These are phyloP conservation scores for Physeter macrocephalus DNA, from an alignment of 2,113 vertebrate genomes.

Conservation along the genomic window DNA sequence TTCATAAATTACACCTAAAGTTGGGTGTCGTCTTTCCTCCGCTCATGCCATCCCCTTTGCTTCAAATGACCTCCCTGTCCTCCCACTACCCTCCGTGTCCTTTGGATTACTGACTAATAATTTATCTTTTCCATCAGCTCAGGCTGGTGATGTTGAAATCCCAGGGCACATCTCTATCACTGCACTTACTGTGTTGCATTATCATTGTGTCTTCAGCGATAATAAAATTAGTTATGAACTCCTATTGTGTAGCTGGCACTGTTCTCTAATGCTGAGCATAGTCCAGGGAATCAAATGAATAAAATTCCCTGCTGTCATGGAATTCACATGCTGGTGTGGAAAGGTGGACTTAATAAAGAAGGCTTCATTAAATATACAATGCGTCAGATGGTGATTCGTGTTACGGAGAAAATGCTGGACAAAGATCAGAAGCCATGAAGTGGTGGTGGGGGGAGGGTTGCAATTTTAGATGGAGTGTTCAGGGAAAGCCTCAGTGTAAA, in stretches of 20 bases:
- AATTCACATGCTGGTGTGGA: background rate
- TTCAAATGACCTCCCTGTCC: background rate
- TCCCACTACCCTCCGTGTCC: background rate
- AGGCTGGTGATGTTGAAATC: background rate
- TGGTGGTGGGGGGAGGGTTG: background rate
- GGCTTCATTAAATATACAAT: background rate
- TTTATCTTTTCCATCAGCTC: background rate
- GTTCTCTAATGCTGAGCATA: background rate
- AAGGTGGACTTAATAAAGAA: background rate
- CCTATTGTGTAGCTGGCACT: background rate
- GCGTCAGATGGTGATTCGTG: background rate
- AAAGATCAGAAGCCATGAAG: background rate
- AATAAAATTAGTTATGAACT: background rate
- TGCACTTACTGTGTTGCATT: background rate
- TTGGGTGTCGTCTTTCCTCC: background rate
- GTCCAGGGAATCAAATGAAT: background rate
- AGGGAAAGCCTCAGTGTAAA: background rate
- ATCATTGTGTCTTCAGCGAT: background rate
- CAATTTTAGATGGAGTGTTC: background rate
- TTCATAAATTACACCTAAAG: conserved; percentile 45
- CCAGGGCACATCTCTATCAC: background rate
- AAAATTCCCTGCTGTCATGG: background rate
- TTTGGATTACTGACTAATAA: background rate
- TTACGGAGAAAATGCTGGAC: background rate
- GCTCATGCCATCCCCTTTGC: background rate